Evolutionary conservation across 2,888 invertebrate species (phyloP).

Genomic region (Chalcis sispes): DNA sequence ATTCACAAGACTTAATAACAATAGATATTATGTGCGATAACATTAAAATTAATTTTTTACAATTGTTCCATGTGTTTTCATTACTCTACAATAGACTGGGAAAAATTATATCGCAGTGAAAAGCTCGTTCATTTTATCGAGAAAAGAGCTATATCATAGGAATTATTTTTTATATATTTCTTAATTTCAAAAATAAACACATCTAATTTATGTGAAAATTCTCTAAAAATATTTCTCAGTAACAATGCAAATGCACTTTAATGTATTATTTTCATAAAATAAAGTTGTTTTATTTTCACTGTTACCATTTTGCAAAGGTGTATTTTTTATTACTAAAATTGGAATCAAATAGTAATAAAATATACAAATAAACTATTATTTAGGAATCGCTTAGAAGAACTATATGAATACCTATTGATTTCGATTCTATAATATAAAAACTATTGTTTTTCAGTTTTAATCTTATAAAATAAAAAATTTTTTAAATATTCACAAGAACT

Average conservation of each 20-base stretch:
- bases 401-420: no score
- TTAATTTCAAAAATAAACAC: constrained; percentile 36
- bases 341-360: no score
- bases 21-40: constrained; percentile 51
- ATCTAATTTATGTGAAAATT: constrained; percentile 41
- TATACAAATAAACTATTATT: no score
- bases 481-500: no score
- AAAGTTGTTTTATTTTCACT: no score
- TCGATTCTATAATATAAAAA: no score
- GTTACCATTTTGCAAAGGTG: no score
- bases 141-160: constrained; percentile 21
- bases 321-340: no score
- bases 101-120: constrained; percentile 22
- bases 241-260: constrained; percentile 3
- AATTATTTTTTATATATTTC: constrained; percentile 26
- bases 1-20: constrained; percentile 55
- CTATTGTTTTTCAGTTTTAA: no score
- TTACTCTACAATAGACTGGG: constrained; percentile 36
- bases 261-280: no score
- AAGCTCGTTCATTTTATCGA: constrained; percentile 25
- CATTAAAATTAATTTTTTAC: constrained; percentile 54
- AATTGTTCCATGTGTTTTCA: constrained; percentile 47
- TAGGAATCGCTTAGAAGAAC: no score
- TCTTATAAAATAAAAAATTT: no score
- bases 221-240: constrained; percentile 35